phyloP scores from a whole-genome alignment of 2,113 vertebrate species.

The Empidonax traillii region DNA sequence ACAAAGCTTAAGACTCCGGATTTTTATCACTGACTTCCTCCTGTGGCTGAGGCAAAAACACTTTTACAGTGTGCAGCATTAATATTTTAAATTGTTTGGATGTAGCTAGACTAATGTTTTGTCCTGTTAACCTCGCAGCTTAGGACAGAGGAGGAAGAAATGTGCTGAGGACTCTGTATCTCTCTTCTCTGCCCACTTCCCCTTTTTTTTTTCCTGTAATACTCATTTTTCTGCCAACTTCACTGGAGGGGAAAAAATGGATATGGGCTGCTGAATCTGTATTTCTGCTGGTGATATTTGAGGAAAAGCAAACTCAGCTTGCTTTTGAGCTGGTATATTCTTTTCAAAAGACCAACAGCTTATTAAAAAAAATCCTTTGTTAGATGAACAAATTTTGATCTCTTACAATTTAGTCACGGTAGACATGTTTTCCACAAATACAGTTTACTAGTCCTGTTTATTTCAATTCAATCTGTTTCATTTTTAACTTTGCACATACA shows the following conservation, averaged over 20 bases:
- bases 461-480: not conserved
- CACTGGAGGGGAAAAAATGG: not conserved
- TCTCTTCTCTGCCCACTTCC: not conserved
- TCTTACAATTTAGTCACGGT: not conserved
- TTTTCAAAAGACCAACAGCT: not conserved
- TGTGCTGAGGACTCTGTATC: not conserved
- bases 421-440: not conserved
- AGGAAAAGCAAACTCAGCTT: not conserved
- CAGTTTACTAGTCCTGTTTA: not conserved
- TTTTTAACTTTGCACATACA: not conserved
- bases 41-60: not conserved
- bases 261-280: not conserved
- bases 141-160: not conserved
- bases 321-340: not conserved
- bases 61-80: not conserved
- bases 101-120: not conserved
- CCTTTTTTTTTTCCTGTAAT: not conserved
- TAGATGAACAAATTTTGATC: not conserved
- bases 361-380: not conserved
- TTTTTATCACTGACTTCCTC: not conserved
- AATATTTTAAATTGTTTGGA: not conserved
- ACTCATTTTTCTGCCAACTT: not conserved
- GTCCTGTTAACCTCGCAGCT: not conserved
- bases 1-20: not conserved
- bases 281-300: not conserved